Base-by-base conservation (phyloP, 2,797 vertebrate species). In the Falco rusticolus region DNA sequence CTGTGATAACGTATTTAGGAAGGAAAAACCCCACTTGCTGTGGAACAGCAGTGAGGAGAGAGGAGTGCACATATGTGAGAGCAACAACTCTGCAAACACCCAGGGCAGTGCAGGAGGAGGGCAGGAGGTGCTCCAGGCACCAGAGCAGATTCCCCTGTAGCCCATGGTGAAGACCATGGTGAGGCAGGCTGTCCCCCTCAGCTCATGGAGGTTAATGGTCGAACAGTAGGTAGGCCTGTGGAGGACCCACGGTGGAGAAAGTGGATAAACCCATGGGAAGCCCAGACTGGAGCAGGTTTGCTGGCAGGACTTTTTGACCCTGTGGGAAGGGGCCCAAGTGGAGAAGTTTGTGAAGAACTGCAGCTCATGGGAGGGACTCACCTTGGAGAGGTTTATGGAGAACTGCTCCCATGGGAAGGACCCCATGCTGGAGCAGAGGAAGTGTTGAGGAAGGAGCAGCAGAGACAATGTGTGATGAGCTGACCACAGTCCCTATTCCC, bases 151-250 rank as follows among this genome's bases (percentile, higher is more conserved):
- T 65, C 13, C 11, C 18, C 33, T n/a, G n/a, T 17, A 64, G 26
- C 31, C n/a, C 1, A 0, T 20, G 28, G 15, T 13, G 14, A 33
- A 33, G 31, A 11, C 61, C 13, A 5, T 6, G 5, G 7, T 43
- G 11, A 70, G 11, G 8, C 34, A 65, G 31, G 15, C 28, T 85
- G 41, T 60, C 3, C 10, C 20, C 11, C 20, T 45, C 34, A 56
- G 41, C 15, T 34, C 59, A 3, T 3, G 25, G 48, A 56, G 4
- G 2, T 13, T 12, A 6, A 5, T 6, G 11, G 10, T 37, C 24
- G 31, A 41, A 16, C 6, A 45, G 17, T 8, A 16, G 16, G 43
- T 45, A 18, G 43, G 43, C 43, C 43, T 18, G 63, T 26, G 10
- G 29, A 51, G 24, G 24, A 43, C 8, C 59, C 37, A 41, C 1